These are phyloP conservation scores for Furcula furcula DNA, from an alignment of 2,888 invertebrate species.

Conservation along the genomic window DNA sequence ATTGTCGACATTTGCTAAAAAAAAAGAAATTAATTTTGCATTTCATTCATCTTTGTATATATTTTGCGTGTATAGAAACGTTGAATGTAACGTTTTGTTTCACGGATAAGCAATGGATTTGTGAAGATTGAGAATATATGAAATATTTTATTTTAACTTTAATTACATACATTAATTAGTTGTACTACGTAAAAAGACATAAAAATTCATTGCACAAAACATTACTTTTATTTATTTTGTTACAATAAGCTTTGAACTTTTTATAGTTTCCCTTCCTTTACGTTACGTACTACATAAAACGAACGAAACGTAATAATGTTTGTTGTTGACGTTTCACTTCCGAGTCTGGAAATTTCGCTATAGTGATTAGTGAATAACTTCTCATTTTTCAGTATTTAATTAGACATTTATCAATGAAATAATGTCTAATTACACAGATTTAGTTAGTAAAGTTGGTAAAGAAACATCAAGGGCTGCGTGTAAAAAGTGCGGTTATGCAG, in stretches of 20 bases:
- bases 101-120: too few relatives aligned
- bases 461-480: slow-evolving; percentile 92
- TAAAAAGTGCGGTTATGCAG: slow-evolving; percentile 97
- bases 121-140: too few relatives aligned
- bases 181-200: too few relatives aligned
- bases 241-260: too few relatives aligned
- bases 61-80: slow-evolving; percentile 20
- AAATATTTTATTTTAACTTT: too few relatives aligned
- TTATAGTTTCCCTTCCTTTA: too few relatives aligned
- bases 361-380: background rate
- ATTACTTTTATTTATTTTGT: too few relatives aligned
- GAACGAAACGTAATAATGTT: slow-evolving; percentile 17
- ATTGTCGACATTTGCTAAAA: slow-evolving; percentile 33
- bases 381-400: background rate
- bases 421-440: slow-evolving; percentile 66
- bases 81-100: slow-evolving; percentile 7
- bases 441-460: slow-evolving; percentile 82
- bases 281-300: too few relatives aligned
- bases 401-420: background rate
- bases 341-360: background rate
- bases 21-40: slow-evolving; percentile 6
- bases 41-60: background rate
- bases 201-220: too few relatives aligned
- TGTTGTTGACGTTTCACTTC: slow-evolving; percentile 28
- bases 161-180: too few relatives aligned